A percentile compares a stretch with the other conserved stretches of the same genome.
These are phyloP conservation scores for Oncorhynchus nerka DNA, from an alignment of 2,113 vertebrate species.

Conservation along the genomic window DNA sequence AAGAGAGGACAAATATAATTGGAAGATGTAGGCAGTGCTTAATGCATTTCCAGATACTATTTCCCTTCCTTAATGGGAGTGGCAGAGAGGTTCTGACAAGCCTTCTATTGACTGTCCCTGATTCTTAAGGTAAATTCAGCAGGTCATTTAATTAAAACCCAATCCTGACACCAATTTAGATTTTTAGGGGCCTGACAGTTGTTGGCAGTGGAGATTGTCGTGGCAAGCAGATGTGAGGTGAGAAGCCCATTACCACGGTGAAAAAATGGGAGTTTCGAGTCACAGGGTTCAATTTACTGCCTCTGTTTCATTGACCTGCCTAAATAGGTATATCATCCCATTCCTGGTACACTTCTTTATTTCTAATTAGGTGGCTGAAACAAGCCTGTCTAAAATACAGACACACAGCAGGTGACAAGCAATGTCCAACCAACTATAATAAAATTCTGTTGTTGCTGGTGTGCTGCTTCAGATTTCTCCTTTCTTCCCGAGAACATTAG, in stretches of 20 bases:
- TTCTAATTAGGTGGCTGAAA: slow-evolving; percentile 44
- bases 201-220: slow-evolving; percentile 59
- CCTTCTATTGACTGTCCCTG: slow-evolving; percentile 56
- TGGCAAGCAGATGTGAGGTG: slow-evolving; percentile 46
- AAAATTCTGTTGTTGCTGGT: not conserved
- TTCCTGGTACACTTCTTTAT: not conserved
- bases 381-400: slow-evolving; percentile 3
- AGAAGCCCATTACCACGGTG: not conserved
- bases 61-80: slow-evolving; percentile 66
- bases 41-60: slow-evolving; percentile 69
- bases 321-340: slow-evolving; percentile 23
- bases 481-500: not conserved
- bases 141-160: slow-evolving; percentile 49
- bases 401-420: not conserved
- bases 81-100: slow-evolving; percentile 39
- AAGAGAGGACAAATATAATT: slow-evolving; percentile 52
- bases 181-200: slow-evolving; percentile 66
- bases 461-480: not conserved
- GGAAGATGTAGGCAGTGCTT: slow-evolving; percentile 60
- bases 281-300: slow-evolving; percentile 60
- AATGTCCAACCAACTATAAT: not conserved
- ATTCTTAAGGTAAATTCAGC: slow-evolving; percentile 63
- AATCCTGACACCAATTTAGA: slow-evolving; percentile 67
- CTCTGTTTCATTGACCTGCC: slow-evolving; percentile 47
- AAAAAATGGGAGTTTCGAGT: slow-evolving; percentile 45